Base-by-base conservation (phyloP, 2,888 invertebrate species). In the Melieria omissa region DNA sequence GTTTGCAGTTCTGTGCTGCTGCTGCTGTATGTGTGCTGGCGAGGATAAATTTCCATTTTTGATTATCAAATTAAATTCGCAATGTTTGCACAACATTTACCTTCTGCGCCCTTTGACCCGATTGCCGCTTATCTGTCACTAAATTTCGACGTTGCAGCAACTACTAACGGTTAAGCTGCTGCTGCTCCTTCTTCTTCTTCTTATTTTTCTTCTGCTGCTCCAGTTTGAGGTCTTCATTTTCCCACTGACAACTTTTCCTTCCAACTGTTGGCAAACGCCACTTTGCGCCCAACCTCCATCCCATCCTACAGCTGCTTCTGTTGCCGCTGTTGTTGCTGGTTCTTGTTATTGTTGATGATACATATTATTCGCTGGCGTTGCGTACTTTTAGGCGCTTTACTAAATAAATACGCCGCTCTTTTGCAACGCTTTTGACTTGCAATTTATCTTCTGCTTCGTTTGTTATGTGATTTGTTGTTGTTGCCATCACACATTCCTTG, bases 381-480 rank as follows among this genome's bases (percentile, higher is more conserved):
- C 52, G 14, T 52, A 52, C 52, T 5, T 52, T 52, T 52, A 9
- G 52, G 52, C 52, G 14, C 5, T 5, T 52, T 52, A 52, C 52
- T 52, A 52, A 52, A 6, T 52, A 52, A 52, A 52, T 52, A 52
- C n/a, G 5, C 5, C 47, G 47, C 52, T 49, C 61, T 52, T 63
- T 66, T 46, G 29, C 62, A 54, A 66, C 62, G 52, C 52, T 52
- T 44, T 65, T 42, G 63, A 47, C 42, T 65, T 55, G 58, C 63
- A 67, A 29, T 66, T 64, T 70, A 64, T 70, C 70, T 70, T 64
- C 64, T 64, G 70, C 58, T 65, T 70, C 64, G 70, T 70, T 70
- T 70, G 58, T 57, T 58, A 42, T 64, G 64, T 70, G 64, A 70
- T 70, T 70, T 69, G 69, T 69, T 52, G 29, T 57, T 55, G 65